Evolutionary conservation across 2,888 invertebrate genomes (phyloP), one percentile per base, ranked within the genome.

Genomic region (Cenopis cana): DNA sequence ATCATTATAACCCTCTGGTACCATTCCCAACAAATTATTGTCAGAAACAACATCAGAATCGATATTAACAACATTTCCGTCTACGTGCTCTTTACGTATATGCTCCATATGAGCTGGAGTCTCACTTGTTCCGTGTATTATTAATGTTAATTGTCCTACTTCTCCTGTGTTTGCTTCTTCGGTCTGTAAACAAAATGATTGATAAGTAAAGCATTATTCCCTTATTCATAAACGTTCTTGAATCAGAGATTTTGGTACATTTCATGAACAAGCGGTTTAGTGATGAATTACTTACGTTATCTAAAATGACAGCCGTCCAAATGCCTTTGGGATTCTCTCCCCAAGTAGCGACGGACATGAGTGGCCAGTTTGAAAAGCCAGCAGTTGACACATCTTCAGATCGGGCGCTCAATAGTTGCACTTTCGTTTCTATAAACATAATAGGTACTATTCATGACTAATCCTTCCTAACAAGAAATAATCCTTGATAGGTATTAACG

Each of bases 331-430:
- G 96, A 73, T 94, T 88, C 88, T 98, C 98, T 0, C 98, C 98
- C 98, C 98, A 99, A 0, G 96, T 97, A 78, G 97, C 98, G 0
- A 98, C 97, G 0, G 98, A 97, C 94, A 97, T 97, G 81, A 99
- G 96, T 9, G 95, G 96, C 98, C 98, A 99, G 78, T 96, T 94
- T 11, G 88, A 82, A 83, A 98, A 98, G 4, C 98, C 98, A 10
- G 93, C 89, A 0, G 84, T 82, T 0, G 97, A 97, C 20, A 87
- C 85, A 83, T 98, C 98, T 62, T 94, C 89, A 38, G 94, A 94
- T 76, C 98, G 94, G 36, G 95, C 91, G 74, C 96, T 95, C 72
- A 98, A 88, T 56, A 98, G 86, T 78, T 95, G 95, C 1, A 96
- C 95, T 78, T 85, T 92, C 0, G 97, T 97, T 36, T 96, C 97